phyloP scores from a whole-genome alignment of 2,113 vertebrate genomes.

The Pseudorectes ferrugineus region DNA sequence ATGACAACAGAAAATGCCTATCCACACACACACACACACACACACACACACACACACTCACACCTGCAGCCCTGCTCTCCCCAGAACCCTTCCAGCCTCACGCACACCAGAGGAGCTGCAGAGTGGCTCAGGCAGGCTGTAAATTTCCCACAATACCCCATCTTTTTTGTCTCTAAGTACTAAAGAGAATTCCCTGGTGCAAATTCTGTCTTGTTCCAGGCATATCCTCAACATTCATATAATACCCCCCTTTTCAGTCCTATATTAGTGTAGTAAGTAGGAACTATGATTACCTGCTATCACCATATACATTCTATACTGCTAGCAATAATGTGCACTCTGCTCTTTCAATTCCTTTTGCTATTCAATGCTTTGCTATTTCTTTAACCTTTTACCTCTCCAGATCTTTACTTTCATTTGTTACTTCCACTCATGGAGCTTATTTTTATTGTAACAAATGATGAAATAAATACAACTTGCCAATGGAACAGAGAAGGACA shows the following conservation, averaged over 20 bases:
- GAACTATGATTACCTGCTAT: not conserved
- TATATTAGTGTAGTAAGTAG: not conserved
- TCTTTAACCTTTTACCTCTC: not conserved
- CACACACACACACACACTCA: fast-evolving
- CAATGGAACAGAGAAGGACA: not conserved
- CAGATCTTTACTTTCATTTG: not conserved
- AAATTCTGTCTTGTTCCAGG: not conserved
- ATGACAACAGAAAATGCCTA: not conserved
- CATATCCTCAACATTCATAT: not conserved
- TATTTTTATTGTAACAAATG: not conserved
- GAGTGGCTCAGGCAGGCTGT: not conserved
- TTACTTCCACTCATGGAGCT: fast-evolving
- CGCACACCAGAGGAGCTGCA: fast-evolving
- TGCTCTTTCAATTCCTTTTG: not conserved
- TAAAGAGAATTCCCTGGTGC: not conserved
- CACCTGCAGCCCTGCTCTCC: not conserved
- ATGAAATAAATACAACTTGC: not conserved
- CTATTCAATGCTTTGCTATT: not conserved
- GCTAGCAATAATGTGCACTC: not conserved
- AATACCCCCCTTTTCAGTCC: fast-evolving
- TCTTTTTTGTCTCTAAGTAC: not conserved
- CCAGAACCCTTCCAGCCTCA: not conserved
- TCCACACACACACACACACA: fast-evolving
- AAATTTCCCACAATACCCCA: not conserved
- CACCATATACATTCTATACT: not conserved